A percentile compares a stretch with the other conserved stretches of the same genome.
Conservation (phyloP, 1,140 invertebrate genomes). For the Bombus terrestris region DNA sequence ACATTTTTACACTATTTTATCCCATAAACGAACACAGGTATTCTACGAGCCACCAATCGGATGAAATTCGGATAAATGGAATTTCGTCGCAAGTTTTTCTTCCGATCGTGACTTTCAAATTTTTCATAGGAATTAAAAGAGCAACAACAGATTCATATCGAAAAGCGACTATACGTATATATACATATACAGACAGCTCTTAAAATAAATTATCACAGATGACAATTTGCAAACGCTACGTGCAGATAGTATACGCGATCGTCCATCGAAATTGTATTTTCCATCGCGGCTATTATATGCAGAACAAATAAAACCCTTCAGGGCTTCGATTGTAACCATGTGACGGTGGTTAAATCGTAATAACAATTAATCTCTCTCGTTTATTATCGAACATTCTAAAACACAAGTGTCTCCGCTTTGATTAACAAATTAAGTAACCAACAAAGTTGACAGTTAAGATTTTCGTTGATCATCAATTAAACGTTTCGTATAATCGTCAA, state of each 20-base stretch:
- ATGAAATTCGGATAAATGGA: background rate
- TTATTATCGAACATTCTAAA: conserved; percentile 23
- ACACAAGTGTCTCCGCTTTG: background rate
- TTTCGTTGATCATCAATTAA: too few species aligned
- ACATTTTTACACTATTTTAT: too few species aligned
- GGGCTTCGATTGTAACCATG: background rate
- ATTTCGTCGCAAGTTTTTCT: background rate
- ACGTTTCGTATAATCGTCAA: too few species aligned
- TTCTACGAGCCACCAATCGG: background rate
- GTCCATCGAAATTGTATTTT: conserved; percentile 35
- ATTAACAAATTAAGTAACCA: background rate
- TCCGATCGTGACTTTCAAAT: background rate
- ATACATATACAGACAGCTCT: background rate
- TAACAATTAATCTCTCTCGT: conserved; percentile 33
- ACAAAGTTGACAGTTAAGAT: background rate
- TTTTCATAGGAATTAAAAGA: background rate
- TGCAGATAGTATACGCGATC: background rate
- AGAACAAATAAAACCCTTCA: conserved; percentile 29
- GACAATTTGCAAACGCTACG: background rate
- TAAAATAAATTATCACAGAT: background rate
- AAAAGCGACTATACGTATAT: background rate
- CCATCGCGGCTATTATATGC: background rate
- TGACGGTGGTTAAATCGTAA: conserved; percentile 2
- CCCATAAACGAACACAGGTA: background rate
- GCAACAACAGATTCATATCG: background rate